Evolutionary conservation across 1,140 invertebrate species (phyloP).

Genomic region (Drosophila ficusphila): DNA sequence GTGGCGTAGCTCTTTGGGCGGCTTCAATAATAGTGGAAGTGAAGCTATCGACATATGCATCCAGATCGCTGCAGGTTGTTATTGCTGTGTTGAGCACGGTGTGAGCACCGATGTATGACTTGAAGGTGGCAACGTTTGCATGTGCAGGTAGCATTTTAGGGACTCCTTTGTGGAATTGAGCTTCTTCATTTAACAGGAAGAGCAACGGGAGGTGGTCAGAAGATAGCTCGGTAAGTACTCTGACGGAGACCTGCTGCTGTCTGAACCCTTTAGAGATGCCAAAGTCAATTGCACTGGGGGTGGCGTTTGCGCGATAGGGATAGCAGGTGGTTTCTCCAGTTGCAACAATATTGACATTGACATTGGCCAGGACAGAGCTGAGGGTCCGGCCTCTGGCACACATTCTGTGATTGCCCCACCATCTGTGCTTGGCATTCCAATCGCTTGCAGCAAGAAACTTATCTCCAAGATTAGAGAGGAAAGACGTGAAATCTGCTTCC

Average conservation of each 20-base stretch:
- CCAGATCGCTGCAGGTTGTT: not conserved
- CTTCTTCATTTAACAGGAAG: not conserved
- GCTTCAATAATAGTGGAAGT: not conserved
- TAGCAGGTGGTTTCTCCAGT: constrained; percentile 7
- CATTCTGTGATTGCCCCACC: constrained; percentile 14
- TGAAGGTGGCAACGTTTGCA: not conserved
- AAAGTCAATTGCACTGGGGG: constrained; percentile 27
- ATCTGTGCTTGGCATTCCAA: constrained; percentile 1
- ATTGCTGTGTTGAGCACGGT: not conserved
- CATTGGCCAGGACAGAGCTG: constrained; percentile 1
- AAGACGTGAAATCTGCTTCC: no score
- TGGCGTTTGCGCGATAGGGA: constrained; percentile 12
- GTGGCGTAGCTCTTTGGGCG: not conserved
- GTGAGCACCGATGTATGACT: not conserved
- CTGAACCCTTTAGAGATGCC: constrained; percentile 1
- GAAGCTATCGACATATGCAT: not conserved
- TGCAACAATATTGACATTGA: constrained; percentile 6
- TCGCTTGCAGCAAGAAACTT: no score
- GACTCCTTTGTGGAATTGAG: not conserved
- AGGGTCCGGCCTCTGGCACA: constrained; percentile 15
- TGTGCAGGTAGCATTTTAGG: not conserved
- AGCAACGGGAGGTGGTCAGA: not conserved
- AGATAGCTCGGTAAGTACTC: not conserved
- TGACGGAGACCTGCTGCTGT: not conserved
- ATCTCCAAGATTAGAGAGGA: no score